Evolutionary conservation across 2,888 invertebrate species (phyloP), one percentile per base, ranked within the genome.

Genomic region (Rhodophaea formosa): DNA sequence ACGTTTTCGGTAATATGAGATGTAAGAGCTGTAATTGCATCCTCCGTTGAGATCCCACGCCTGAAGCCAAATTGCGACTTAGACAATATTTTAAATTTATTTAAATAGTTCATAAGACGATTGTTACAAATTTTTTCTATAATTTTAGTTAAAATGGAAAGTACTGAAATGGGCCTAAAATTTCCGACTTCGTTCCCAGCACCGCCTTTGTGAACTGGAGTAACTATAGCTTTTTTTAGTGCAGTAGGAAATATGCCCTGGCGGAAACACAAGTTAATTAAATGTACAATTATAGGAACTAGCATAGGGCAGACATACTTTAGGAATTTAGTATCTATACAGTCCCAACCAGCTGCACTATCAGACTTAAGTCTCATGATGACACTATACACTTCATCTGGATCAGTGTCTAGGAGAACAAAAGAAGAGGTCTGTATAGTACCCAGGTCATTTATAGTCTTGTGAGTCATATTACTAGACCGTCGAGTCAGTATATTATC

Each of bases 211-310:
- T 42, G 42, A 10, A 42, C 42, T 5, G 14, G 42, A 42, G 42
- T 42, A 10, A 42, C 14, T 45, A 59, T 29, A 3, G 61, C 45
- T 53, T 53, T 7, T 35, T 62, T 57, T 0, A 58, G 42, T 10
- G n/a, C 10, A 8, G 29, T 47, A 1, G 59, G 62, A 15, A 62
- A 62, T 8, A 53, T 45, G 0, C 62, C 59, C 23, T 45, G 29
- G 3, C 43, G 5, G 8, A 62, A 57, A 42, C 59, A 62, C 10
- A 58, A 17, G 32, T 62, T 62, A 15, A 47, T 7, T 1, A 62
- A 10, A 14, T 62, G 59, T 29, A 45, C 47, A 7, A 61, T 56
- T 14, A 59, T 16, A 8, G 62, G 58, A 0, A 53, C 45, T 5
- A 59, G 15, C 30, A 54, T 1, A 17, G 23, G 3, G 8, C 29